Conservation (phyloP, 2,113 vertebrate genomes). For the Eulemur macaco region DNA sequence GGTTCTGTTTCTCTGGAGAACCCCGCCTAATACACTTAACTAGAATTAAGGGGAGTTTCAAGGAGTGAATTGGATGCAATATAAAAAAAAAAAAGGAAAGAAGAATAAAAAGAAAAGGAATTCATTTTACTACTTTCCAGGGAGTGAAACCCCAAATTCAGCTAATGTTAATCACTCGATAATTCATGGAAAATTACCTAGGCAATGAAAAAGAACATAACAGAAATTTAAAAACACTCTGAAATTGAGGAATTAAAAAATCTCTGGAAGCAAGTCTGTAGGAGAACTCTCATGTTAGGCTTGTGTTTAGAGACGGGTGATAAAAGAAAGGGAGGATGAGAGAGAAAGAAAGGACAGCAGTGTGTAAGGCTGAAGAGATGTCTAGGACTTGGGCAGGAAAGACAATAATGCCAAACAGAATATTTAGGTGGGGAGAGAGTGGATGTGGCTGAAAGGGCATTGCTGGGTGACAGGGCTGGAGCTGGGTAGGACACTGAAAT, state of each 20-base stretch:
- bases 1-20: not conserved
- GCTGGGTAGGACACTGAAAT: not conserved
- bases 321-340: rapidly evolving
- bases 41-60: not conserved
- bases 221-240: not conserved
- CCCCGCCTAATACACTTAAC: not conserved
- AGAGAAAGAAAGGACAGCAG: not conserved
- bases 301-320: not conserved
- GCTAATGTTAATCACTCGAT: not conserved
- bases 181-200: not conserved
- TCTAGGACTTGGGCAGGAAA: not conserved
- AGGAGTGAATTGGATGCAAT: not conserved
- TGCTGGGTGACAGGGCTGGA: not conserved
- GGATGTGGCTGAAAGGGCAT: not conserved
- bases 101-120: not conserved
- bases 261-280: not conserved
- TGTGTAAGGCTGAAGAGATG: rapidly evolving
- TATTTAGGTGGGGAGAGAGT: not conserved
- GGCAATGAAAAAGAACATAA: not conserved
- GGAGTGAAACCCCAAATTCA: not conserved
- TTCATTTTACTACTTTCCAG: not conserved
- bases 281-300: not conserved
- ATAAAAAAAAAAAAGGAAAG: not conserved
- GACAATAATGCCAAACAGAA: not conserved
- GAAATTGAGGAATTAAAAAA: not conserved